Base-by-base conservation (phyloP, 2,797 vertebrate genomes). In the Lagocephalus sceleratus region DNA sequence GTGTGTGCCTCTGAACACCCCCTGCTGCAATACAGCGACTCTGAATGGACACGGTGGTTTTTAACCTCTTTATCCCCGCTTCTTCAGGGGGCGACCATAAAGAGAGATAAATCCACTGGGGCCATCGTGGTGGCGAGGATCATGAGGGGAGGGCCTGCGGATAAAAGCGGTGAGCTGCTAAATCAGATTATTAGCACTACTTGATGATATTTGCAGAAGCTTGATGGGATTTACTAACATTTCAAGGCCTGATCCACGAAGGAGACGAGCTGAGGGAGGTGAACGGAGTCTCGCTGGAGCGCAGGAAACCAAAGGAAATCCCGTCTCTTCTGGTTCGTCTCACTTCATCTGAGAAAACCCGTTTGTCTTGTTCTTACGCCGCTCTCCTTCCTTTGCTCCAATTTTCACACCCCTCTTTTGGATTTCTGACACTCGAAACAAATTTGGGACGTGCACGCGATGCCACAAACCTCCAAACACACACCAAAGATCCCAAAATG, bases 231-330 rank as follows among this genome's bases (percentile, higher is more conserved):
- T 25, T 75, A 20, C 41, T 47, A 50, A 44, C 12, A 60, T 66
- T 57, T 60, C 11, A 76, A 98, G 96, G 94, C 68, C 91, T 98
- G 68, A 96, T 98, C 85, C 94, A 93, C 1, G 91, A 95, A 82
- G 94, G 94, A 21, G 95, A 98, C 63, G 93, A 97, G 78, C 90
- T 98, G 55, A 92, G 89, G 47, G 96, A 98, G 85, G 92, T 98
- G 47, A 98, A 98, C 53, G 95, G 94, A 20, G 90, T 98, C 77
- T 90, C 91, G 0, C 81, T 96, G 58, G 91, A 94, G 68, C 86
- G 93, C 75, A 95, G 93, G 85, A 94, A 89, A 51, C 94, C 93
- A 39, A 93, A 94, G 76, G 96, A 98, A 88, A 86, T 99, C 72
- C 90, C 95, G 82, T 90, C 92, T 45, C 93, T 97, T 63, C 85